Evolutionary conservation across 2,113 vertebrate genomes (phyloP), one percentile per base, ranked within the genome.

Genomic region (Hyaena hyaena): DNA sequence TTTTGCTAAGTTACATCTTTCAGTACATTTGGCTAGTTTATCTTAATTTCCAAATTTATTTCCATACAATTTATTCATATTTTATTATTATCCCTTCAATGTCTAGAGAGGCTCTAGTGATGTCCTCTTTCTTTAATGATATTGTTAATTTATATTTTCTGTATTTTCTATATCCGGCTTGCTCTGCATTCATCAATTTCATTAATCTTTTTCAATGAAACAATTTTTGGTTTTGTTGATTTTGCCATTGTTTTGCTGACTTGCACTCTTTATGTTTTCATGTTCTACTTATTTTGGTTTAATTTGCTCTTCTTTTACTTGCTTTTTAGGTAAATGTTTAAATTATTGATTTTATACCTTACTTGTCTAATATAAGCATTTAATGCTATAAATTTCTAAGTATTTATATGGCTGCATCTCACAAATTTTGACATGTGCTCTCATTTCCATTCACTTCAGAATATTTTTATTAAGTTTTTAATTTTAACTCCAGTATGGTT

Each of bases 31-130:
- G 21, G 69, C 63, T 23, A 58, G 53, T 84, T 88, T 15, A 71
- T 55, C n/a, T 33, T 92, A 83, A 91, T 68, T 92, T n/a, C 63
- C 33, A 65, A 39, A 66, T 65, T 83, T 73, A 82, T 83, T 93
- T 69, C 8, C 69, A 91, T 79, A 96, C 63, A 91, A 65, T 84
- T 48, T 33, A 28, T 55, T 94, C 28, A 73, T 28, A 50, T 28
- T 33, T 76, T 77, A n/a, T 69, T 35, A 33, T 43, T 92, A 71
- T 55, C 63, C 14, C 71, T 79, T 88, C 31, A 65, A 10, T 92
- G 35, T 79, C 83, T 80, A 4, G 43, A 73, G 61, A 23, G 65
- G n/a, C 50, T 71, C 1, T 73, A 94, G 35, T 71, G 50, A 84
- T 85, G 7, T 39, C 50, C 19, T 69, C 16, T 84, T 10, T 93